phyloP scores from a whole-genome alignment of 1,140 invertebrate species.

The Sinella curviseta region DNA sequence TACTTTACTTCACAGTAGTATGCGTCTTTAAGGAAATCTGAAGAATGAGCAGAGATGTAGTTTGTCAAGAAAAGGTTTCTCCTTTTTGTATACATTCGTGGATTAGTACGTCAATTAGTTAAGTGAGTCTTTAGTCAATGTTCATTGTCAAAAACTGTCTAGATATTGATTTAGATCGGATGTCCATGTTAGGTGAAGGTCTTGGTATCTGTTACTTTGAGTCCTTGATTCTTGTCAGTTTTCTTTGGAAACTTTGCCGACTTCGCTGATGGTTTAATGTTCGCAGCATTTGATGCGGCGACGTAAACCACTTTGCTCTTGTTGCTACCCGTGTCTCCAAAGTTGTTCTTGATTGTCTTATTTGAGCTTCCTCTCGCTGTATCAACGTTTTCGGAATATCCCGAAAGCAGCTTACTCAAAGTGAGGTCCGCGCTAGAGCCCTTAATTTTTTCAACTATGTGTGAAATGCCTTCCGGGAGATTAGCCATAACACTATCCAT shows the following conservation, averaged over 20 bases:
- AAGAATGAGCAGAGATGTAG: too few relatives aligned
- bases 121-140: too few relatives aligned
- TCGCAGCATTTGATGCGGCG: background rate
- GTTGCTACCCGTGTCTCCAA: background rate
- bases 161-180: too few relatives aligned
- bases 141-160: too few relatives aligned
- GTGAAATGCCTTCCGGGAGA: conserved; percentile 19
- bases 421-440: background rate
- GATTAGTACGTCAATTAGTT: too few relatives aligned
- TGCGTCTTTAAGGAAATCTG: too few relatives aligned
- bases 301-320: background rate
- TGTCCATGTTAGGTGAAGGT: too few relatives aligned
- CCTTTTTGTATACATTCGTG: too few relatives aligned
- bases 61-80: too few relatives aligned
- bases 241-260: background rate
- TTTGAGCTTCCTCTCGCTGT: background rate
- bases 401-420: background rate
- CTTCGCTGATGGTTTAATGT: conserved; percentile 13
- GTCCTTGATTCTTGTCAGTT: too few relatives aligned
- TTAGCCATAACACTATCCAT: conserved; percentile 33
- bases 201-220: too few relatives aligned
- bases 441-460: conserved; percentile 38
- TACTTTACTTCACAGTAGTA: too few relatives aligned
- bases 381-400: background rate
- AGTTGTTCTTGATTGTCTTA: background rate